Percentiles rank a stretch among this genome's conserved stretches.
Conservation (phyloP, 2,113 vertebrate genomes). For the Pelusios castaneus region DNA sequence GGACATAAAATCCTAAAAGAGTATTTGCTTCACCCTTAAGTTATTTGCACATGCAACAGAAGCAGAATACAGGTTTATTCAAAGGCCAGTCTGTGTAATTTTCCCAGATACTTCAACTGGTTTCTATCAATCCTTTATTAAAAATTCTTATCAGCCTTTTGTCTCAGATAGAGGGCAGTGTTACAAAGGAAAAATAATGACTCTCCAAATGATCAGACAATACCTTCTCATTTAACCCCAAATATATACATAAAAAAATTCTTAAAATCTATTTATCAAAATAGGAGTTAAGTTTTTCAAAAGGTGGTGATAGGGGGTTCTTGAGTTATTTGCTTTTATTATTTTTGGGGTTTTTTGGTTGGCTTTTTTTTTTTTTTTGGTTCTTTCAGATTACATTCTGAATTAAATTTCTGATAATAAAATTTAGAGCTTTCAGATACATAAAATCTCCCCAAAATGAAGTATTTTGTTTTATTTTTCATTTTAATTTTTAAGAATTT, state of each 20-base stretch:
- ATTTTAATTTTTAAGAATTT: not conserved
- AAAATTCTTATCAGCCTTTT: not conserved
- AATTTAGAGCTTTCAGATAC: not conserved
- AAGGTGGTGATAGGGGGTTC: not conserved
- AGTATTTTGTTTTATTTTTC: not conserved
- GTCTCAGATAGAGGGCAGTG: not conserved
- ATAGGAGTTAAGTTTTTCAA: not conserved
- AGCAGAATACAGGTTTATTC: not conserved
- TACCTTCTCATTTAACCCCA: not conserved
- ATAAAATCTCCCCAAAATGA: not conserved
- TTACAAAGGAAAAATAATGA: not conserved
- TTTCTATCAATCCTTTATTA: not conserved
- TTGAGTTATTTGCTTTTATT: not conserved
- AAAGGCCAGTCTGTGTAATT: not conserved
- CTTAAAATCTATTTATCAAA: not conserved
- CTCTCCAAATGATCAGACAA: too few relatives aligned
- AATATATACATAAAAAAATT: not conserved
- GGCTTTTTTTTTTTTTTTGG: not conserved
- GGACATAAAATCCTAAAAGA: not conserved
- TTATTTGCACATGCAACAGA: not conserved
- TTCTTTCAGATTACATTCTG: not conserved
- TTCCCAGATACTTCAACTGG: not conserved
- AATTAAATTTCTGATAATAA: not conserved
- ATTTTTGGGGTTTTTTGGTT: not conserved
- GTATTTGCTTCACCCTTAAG: not conserved